Percentiles rank a stretch among this genome's conserved stretches.
Evolutionary conservation across 2,797 vertebrate genomes (phyloP).

Genomic region (Botia almorhae): DNA sequence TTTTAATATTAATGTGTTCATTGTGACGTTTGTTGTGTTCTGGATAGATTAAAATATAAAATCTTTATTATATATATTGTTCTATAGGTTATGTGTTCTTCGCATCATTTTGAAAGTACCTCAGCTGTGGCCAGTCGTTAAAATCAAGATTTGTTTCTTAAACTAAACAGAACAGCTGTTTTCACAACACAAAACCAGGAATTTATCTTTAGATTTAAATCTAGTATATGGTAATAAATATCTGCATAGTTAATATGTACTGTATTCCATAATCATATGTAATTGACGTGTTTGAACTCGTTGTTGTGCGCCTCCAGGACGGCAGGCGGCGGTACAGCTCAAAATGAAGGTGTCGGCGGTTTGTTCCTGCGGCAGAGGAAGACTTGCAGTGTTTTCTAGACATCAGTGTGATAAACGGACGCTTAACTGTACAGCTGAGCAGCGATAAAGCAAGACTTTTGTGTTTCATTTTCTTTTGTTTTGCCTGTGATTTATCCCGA

Average conservation of each 20-base stretch:
- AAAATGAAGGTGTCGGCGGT: neutral
- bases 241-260: no score
- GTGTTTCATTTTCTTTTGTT: constrained; percentile 26
- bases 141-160: no score
- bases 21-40: neutral
- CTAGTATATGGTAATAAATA: no score
- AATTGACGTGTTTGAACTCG: neutral
- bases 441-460: neutral
- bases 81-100: no score
- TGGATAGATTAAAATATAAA: no score
- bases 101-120: no score
- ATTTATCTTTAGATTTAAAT: no score
- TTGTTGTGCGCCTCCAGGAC: constrained; percentile 1
- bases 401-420: neutral
- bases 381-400: neutral
- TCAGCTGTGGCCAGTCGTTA: no score
- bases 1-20: neutral
- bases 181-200: no score
- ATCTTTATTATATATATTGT: neutral
- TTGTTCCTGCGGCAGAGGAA: neutral
- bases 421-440: neutral
- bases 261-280: neutral
- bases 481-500: constrained; percentile 58
- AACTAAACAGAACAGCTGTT: no score
- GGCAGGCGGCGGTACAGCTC: neutral